Evolutionary conservation across 2,797 vertebrate genomes (phyloP).

Genomic region (Ciconia nigra): DNA sequence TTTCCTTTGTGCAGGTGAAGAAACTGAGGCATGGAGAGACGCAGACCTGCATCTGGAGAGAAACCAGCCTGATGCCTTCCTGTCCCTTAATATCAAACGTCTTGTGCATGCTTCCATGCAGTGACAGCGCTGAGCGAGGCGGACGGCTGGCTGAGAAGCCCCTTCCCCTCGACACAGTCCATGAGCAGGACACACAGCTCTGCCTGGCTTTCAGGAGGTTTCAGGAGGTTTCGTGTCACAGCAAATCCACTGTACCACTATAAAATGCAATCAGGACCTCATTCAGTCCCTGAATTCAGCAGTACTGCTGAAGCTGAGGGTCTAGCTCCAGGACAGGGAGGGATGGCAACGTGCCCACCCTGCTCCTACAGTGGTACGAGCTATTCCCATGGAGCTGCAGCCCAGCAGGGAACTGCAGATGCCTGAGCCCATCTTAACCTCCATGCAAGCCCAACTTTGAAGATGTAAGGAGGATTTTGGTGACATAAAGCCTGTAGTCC

Average conservation of each 20-base stretch:
- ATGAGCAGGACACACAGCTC: not conserved
- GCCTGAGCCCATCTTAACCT: not conserved
- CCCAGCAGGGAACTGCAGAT: not conserved
- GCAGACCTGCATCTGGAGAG: not conserved
- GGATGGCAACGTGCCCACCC: not conserved
- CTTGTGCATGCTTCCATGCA: not conserved
- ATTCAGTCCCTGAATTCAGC: not conserved
- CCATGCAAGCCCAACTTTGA: not conserved
- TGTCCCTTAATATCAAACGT: not conserved
- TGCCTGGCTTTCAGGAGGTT: not conserved
- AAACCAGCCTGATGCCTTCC: not conserved
- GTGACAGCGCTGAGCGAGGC: accelerated
- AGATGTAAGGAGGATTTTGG: not conserved
- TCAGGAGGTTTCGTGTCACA: not conserved
- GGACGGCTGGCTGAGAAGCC: not conserved
- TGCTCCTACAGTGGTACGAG: not conserved
- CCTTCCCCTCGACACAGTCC: not conserved
- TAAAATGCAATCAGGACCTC: not conserved
- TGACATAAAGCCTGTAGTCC: not conserved
- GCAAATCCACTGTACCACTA: accelerated
- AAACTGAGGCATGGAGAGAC: not conserved
- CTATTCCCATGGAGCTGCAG: not conserved
- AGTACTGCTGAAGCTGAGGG: not conserved
- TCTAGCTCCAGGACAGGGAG: not conserved
- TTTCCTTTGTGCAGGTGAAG: not conserved